Evolutionary conservation across 2,888 invertebrate genomes (phyloP).

Genomic region (Apotomis capreana): DNA sequence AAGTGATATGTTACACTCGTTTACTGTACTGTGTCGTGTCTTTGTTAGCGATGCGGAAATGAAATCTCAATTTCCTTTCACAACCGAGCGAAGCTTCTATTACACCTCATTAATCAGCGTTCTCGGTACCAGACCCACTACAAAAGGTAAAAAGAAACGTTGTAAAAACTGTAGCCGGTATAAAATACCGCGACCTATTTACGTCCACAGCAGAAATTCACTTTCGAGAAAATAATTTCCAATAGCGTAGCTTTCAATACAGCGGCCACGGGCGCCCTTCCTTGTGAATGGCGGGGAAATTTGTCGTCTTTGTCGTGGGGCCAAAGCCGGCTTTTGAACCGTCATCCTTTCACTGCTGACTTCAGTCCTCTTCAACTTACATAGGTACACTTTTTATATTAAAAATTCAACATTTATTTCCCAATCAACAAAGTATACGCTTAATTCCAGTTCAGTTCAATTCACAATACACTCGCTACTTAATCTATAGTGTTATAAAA

Average conservation of each 20-base stretch:
- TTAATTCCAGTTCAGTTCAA: constrained; percentile 11
- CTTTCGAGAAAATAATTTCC: constrained; percentile 69
- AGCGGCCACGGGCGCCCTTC: constrained; percentile 56
- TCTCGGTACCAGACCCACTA: constrained; percentile 33
- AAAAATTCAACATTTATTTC: constrained; percentile 37
- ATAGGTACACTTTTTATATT: constrained; percentile 33
- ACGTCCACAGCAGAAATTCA: constrained; percentile 67
- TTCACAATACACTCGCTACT: constrained; percentile 7
- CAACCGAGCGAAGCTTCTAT: constrained; percentile 29
- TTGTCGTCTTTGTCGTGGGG: constrained; percentile 63
- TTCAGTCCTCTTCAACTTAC: constrained; percentile 42
- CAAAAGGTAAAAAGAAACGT: constrained; percentile 51
- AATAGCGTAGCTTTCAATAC: constrained; percentile 59
- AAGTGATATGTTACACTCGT: constrained; percentile 41
- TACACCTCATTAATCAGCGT: constrained; percentile 39
- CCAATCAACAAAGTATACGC: constrained; percentile 17
- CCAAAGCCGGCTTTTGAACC: constrained; percentile 54
- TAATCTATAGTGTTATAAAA: no score
- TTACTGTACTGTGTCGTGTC: constrained; percentile 30
- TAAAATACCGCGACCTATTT: constrained; percentile 74
- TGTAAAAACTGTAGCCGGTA: constrained; percentile 54
- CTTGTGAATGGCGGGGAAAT: constrained; percentile 66
- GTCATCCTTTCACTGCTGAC: constrained; percentile 53
- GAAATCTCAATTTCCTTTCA: constrained; percentile 39
- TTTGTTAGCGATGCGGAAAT: constrained; percentile 37